Evolutionary conservation across 1,140 invertebrate genomes (phyloP).

Genomic region (Drosophila ananassae): DNA sequence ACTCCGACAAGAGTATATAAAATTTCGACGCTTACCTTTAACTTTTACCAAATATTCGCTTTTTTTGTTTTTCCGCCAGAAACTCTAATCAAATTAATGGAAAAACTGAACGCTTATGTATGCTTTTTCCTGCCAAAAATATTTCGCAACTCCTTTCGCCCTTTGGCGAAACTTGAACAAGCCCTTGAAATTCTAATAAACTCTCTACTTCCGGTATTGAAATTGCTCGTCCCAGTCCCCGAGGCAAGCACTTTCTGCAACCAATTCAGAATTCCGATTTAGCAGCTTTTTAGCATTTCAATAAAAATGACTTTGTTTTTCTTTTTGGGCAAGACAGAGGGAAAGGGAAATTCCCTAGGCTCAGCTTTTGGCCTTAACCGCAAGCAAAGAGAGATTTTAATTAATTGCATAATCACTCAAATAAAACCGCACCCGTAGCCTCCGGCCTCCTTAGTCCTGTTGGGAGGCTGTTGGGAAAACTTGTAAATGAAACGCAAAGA

Average conservation of each 20-base stretch:
- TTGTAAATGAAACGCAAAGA: conserved; percentile 72
- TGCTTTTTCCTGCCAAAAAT: conserved; percentile 14
- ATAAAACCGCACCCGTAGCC: conserved; percentile 55
- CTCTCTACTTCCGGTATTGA: conserved; percentile 57
- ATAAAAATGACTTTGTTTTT: conserved; percentile 35
- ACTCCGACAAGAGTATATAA: background rate
- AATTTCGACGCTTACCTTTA: background rate
- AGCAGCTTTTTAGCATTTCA: conserved; percentile 28
- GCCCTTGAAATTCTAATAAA: conserved; percentile 55
- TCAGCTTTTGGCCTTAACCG: conserved; percentile 39
- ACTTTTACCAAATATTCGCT: conserved; percentile 5
- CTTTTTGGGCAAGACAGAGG: conserved; percentile 21
- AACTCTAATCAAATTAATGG: conserved; percentile 80
- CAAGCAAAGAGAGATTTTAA: conserved; percentile 67
- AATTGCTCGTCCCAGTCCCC: conserved; percentile 37
- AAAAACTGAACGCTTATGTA: conserved; percentile 66
- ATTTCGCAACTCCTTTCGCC: conserved; percentile 8
- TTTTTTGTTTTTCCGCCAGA: conserved; percentile 30
- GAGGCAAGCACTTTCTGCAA: conserved; percentile 8
- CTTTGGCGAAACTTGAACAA: background rate
- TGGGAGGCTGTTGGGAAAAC: conserved; percentile 9
- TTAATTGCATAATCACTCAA: conserved; percentile 80
- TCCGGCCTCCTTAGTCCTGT: background rate
- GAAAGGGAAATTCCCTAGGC: conserved; percentile 2
- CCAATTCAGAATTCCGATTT: conserved; percentile 37